phyloP scores from a whole-genome alignment of 1,140 invertebrate genomes.

The Drosophila kurseongensis region DNA sequence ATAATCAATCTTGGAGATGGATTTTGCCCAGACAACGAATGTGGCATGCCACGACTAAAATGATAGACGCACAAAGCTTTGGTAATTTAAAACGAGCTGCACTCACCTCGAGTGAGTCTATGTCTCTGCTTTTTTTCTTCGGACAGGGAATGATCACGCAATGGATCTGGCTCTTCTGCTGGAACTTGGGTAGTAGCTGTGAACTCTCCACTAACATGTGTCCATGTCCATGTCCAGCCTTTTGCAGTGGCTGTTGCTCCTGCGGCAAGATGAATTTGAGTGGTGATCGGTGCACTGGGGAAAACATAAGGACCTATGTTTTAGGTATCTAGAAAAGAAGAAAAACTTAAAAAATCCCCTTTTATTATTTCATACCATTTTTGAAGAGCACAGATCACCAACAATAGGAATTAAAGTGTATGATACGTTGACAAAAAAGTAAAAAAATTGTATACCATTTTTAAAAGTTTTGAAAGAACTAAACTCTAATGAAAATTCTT shows the following conservation, averaged over 20 bases:
- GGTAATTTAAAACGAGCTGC: constrained; percentile 62
- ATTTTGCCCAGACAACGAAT: constrained; percentile 64
- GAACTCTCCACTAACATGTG: constrained; percentile 71
- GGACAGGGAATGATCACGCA: constrained; percentile 66
- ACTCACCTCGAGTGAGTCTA: constrained; percentile 5
- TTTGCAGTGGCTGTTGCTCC: constrained; percentile 46
- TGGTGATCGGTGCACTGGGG: constrained; percentile 26
- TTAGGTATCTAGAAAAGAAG: no score
- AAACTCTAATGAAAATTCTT: no score
- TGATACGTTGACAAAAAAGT: no score
- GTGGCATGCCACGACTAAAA: constrained; percentile 59
- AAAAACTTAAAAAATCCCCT: no score
- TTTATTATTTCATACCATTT: no score
- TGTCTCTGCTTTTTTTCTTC: constrained; percentile 6
- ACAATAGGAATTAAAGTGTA: no score
- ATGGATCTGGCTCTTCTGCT: constrained; percentile 36
- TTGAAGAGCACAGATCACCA: no score
- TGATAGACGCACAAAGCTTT: constrained; percentile 65
- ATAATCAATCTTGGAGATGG: constrained; percentile 82
- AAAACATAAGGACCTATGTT: background rate
- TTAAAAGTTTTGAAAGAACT: no score
- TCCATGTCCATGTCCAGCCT: constrained; percentile 67
- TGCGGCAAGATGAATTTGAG: constrained; percentile 43
- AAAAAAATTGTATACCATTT: no score
- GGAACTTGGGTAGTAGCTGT: constrained; percentile 50